These are phyloP conservation scores for Tenthredo notha DNA, from an alignment of 2,888 invertebrate genomes.

Conservation along the genomic window DNA sequence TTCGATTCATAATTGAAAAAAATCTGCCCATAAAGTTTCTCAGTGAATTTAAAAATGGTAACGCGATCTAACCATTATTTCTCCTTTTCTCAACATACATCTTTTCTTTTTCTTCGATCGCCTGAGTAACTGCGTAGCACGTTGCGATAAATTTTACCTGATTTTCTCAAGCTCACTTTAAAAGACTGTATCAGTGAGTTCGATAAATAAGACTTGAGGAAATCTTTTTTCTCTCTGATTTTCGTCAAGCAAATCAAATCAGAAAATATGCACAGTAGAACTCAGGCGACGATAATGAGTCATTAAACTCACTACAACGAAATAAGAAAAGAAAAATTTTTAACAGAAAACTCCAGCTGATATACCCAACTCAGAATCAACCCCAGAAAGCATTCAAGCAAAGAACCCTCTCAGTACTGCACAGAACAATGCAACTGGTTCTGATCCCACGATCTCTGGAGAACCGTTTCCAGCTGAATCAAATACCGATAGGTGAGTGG, in stretches of 20 bases:
- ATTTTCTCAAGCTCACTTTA: neutral
- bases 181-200: neutral
- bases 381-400: neutral
- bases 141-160: slow-evolving; percentile 5
- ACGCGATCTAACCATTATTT: neutral
- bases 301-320: neutral
- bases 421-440: neutral
- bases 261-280: neutral
- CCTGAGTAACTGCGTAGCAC: neutral
- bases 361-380: neutral
- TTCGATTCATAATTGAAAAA: neutral
- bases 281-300: neutral
- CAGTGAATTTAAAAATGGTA: slow-evolving; percentile 35
- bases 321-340: neutral
- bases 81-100: neutral
- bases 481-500: slow-evolving; percentile 7
- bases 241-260: neutral
- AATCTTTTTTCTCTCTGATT: neutral
- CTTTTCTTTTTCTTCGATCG: neutral
- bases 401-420: neutral
- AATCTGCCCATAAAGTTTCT: neutral
- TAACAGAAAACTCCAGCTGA: slow-evolving; percentile 7
- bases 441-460: neutral
- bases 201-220: neutral
- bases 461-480: neutral